A percentile compares a stretch with the other conserved stretches of the same genome.
These are phyloP conservation scores for Gavia stellata DNA, from an alignment of 2,113 vertebrate genomes.

Conservation along the genomic window DNA sequence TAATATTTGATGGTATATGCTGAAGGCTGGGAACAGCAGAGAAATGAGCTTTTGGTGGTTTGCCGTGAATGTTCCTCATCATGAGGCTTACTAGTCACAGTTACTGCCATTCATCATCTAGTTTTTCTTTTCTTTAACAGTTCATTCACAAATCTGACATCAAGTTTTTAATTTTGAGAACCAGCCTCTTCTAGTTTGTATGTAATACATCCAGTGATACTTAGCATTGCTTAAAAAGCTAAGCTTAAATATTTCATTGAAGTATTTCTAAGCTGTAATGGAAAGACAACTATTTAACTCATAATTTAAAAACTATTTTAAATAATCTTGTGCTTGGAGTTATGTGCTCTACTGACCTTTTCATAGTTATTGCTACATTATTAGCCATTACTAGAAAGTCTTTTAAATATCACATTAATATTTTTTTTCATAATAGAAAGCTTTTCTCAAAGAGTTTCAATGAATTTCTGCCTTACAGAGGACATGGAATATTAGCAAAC, in stretches of 20 bases:
- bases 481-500: background rate
- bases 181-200: background rate
- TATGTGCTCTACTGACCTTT: background rate
- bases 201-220: background rate
- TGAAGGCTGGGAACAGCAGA: background rate
- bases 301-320: background rate
- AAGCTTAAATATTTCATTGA: background rate
- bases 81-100: background rate
- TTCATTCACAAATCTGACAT: background rate
- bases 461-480: background rate
- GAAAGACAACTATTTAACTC: background rate
- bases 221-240: background rate
- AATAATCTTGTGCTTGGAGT: background rate
- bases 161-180: background rate
- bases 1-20: fast-evolving
- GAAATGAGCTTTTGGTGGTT: background rate
- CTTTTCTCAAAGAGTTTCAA: background rate
- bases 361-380: background rate
- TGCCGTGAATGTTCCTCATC: background rate
- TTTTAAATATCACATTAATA: background rate
- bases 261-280: background rate
- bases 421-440: background rate
- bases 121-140: background rate
- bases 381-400: background rate
- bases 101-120: background rate